These are phyloP conservation scores for Rhabdomys dilectus DNA, from an alignment of 2,113 vertebrate species.

Conservation along the genomic window DNA sequence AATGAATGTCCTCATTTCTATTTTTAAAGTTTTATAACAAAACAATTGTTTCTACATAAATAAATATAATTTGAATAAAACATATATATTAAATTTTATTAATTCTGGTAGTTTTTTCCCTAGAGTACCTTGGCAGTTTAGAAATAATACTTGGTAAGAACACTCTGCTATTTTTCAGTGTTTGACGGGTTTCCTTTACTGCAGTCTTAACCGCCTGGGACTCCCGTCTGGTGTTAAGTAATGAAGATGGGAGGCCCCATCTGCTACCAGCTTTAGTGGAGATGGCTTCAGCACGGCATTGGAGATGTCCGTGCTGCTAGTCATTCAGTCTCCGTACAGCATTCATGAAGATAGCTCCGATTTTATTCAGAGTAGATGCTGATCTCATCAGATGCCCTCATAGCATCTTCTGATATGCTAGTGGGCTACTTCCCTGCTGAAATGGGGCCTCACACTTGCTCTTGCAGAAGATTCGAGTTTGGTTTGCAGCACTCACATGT, in stretches of 20 bases:
- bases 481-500: background rate
- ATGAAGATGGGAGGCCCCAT: background rate
- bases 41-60: background rate
- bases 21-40: conserved; percentile 32
- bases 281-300: background rate
- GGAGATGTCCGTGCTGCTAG: background rate
- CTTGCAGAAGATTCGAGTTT: background rate
- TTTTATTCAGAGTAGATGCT: conserved; percentile 47
- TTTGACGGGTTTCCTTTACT: conserved; percentile 22
- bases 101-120: conserved; percentile 29
- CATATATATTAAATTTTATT: conserved; percentile 6
- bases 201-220: background rate
- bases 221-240: background rate
- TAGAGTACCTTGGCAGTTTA: conserved; percentile 2
- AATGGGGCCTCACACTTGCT: background rate
- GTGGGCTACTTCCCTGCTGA: background rate
- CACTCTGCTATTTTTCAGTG: background rate
- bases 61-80: background rate
- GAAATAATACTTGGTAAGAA: background rate
- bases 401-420: background rate
- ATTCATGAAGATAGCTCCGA: background rate
- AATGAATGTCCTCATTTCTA: conserved; percentile 31
- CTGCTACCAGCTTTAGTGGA: background rate
- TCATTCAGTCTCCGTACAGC: background rate
- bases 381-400: conserved; percentile 39